Conservation (phyloP, 1,140 invertebrate species). For the Drosophila insularis region DNA sequence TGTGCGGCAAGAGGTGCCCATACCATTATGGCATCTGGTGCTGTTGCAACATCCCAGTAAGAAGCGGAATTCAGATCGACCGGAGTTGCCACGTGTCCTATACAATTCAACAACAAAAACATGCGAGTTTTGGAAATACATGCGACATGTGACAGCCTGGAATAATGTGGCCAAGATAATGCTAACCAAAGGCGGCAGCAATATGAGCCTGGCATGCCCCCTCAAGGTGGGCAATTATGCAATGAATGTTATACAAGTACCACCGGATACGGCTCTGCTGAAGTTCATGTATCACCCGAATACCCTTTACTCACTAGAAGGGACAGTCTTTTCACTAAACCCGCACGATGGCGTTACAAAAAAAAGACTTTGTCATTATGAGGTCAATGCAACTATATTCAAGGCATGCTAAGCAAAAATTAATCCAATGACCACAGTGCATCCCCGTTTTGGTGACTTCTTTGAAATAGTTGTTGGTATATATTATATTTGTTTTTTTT, state of each 20-base stretch:
- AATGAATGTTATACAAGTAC: slow-evolving; percentile 67
- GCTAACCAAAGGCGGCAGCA: slow-evolving; percentile 56
- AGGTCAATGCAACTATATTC: slow-evolving; percentile 67
- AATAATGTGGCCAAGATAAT: slow-evolving; percentile 61
- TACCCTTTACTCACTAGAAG: slow-evolving; percentile 58
- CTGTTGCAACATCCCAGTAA: slow-evolving; percentile 51
- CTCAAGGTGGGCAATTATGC: slow-evolving; percentile 61
- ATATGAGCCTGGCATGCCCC: slow-evolving; percentile 70
- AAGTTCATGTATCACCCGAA: slow-evolving; percentile 78
- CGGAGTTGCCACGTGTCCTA: slow-evolving; percentile 48
- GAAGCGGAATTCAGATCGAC: background rate
- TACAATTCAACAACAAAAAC: slow-evolving; percentile 66
- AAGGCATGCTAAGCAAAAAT: slow-evolving; percentile 53
- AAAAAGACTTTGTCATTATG: slow-evolving; percentile 52
- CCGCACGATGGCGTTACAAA: slow-evolving; percentile 46
- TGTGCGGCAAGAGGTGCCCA: slow-evolving; percentile 59
- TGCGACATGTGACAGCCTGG: slow-evolving; percentile 64
- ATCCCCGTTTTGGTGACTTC: background rate
- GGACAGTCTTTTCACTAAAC: slow-evolving; percentile 52
- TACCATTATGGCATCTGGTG: slow-evolving; percentile 64
- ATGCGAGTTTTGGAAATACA: slow-evolving; percentile 70
- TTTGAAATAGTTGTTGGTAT: slow-evolving; percentile 13
- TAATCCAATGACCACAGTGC: background rate
- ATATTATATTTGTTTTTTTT: slow-evolving; percentile 3
- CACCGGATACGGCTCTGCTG: slow-evolving; percentile 63